Base-by-base conservation (phyloP, 2,113 vertebrate species). In the Prochilodus magdalenae region DNA sequence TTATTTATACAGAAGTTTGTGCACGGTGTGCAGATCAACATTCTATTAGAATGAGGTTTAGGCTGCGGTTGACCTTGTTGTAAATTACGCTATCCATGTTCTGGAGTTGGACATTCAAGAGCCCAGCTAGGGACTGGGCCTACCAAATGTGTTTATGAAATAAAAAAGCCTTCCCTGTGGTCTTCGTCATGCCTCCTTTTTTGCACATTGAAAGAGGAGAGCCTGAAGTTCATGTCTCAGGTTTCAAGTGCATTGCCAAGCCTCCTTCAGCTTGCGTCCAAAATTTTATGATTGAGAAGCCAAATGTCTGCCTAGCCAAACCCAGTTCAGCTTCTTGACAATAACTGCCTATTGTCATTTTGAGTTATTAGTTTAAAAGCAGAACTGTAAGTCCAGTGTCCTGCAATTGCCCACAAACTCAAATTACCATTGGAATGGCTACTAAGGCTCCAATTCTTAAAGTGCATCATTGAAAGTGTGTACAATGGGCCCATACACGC, bases 391-490 rank as follows among this genome's bases (percentile, higher is more conserved):
- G 30, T 67, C 62, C 62, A 30, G 29, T 70, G 33, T 44, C 36
- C n/a, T 70, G 33, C 11, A 70, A 44, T 70, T 40, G 33, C 33
- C 33, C 40, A 70, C 66, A 70, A 40, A 40, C 66, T 40, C 66
- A 13, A 22, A 70, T 44, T 70, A 67, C 30, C 65, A 67, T 36
- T 67, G 65, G 66, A 70, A 70, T 70, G 66, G 15, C 66, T 24
- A 2, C 66, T 40, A 24, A 70, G 4, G 20, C 40, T 70, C 33
- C 36, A 3, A 8, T 44, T 70, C 33, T 44, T n/a, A 70, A 70
- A 70, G 66, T 33, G 65, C 65, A 67, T 67, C 65, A 67, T 67
- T 67, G 65, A 70, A 33, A 70, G 20, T 24, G 33, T 44, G 66
- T 70, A 70, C 36, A 44, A 44, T 70, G 66, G 66, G 33, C 66